These are phyloP conservation scores for Scleropages formosus DNA, from an alignment of 2,797 vertebrate species.

Conservation along the genomic window DNA sequence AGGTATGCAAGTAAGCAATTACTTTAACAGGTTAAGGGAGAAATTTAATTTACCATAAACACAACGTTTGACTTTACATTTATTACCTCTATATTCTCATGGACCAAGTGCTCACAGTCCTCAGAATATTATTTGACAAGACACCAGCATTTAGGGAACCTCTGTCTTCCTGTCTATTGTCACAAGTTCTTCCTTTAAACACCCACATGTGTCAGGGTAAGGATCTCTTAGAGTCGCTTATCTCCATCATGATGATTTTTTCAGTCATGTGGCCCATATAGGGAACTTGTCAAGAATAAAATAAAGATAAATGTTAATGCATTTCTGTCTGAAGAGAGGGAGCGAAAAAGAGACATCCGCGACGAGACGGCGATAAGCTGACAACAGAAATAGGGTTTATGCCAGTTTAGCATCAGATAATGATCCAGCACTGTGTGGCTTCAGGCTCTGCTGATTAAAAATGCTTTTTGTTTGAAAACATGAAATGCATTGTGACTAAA, in stretches of 20 bases:
- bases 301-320: conserved; percentile 10
- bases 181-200: not conserved
- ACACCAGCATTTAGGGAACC: not conserved
- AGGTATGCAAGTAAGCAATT: too few relatives aligned
- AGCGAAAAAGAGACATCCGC: conserved; percentile 24
- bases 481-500: too few relatives aligned
- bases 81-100: too few relatives aligned
- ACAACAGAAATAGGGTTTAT: conserved; percentile 30
- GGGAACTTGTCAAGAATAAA: conserved; percentile 10
- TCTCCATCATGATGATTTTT: conserved; percentile 31
- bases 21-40: too few relatives aligned
- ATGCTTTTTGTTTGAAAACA: conserved; percentile 19
- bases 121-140: too few relatives aligned
- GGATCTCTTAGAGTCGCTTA: not conserved
- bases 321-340: conserved; percentile 6
- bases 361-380: conserved; percentile 12
- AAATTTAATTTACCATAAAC: too few relatives aligned
- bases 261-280: conserved; percentile 26
- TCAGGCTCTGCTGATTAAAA: not conserved
- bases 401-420: conserved; percentile 29
- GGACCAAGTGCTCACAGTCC: not conserved
- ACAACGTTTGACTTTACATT: too few relatives aligned
- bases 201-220: not conserved
- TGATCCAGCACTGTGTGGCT: conserved; percentile 25
- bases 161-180: not conserved